Base-by-base conservation (phyloP, 2,113 vertebrate species). In the Sinosuthora webbiana region DNA sequence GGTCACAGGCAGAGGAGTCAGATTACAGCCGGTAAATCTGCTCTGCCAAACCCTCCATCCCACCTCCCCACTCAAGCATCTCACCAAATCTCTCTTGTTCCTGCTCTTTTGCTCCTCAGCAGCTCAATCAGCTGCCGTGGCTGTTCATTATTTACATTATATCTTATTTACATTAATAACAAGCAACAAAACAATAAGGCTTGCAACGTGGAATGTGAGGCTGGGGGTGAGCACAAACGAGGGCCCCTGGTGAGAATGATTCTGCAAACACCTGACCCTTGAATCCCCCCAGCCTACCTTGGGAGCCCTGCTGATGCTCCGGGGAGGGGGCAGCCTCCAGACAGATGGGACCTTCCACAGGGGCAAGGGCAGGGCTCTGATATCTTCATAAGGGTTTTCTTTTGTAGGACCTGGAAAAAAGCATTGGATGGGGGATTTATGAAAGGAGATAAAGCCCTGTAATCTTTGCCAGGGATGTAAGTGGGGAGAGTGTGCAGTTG, bases 321-420 rank as follows among this genome's bases (percentile, higher is more conserved):
- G 98, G 94, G 96, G 86, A 67, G 98, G 98, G 22, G 97, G 96
- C 5, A 98, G 67, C 83, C 98, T 98, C 98, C 98, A 98, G 28
- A 98, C 95, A 20, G 98, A 98, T 30, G 98, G 97, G 14, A 98
- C 93, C 79, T 98, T 98, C 91, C 98, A 98, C 59, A 99, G 89
- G 71, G 98, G 98, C 92, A 98, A 96, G 30, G 99, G 97, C 50
- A 98, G 97, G 6, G 96, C 95, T 95, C 98, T 97, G 47, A 99
- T 98, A 86, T 99, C 99, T 96, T 99, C 99, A 84, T 99, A 99
- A 11, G 98, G 97, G 94, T 98, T 98, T 87, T 99, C 98, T 93
- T 98, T 98, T 76, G 93, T 73, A 68, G 97, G 97, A 78, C 98
- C 99, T 98, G 90, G 65, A 94, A 90, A 90, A 83, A 94, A 87